Evolutionary conservation across 1,140 invertebrate genomes (phyloP), one percentile per base, ranked within the genome.

Genomic region (Drosophila micromelanica): DNA sequence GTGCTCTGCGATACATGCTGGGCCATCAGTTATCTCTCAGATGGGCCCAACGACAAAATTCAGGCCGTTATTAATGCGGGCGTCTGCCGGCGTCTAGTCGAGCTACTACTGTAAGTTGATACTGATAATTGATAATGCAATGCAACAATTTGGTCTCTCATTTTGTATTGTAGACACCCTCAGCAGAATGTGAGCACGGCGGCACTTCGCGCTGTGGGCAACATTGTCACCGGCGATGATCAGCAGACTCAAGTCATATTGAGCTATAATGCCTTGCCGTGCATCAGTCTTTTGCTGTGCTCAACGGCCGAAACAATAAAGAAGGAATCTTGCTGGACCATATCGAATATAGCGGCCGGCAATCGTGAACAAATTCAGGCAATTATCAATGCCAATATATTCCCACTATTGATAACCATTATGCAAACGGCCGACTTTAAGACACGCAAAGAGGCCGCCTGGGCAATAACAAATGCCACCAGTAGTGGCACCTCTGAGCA

Each of bases 251-350:
- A 99, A 94, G 95, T 98, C 17, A 95, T 98, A 59, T 93, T 99
- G 48, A 98, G 98, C 93, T 98, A 97, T 92, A 95, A 95, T 64
- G 98, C 97, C 35, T 93, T 99, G 65, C 96, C 96, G 0, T 98
- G 96, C 92, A 93, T 99, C 45, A 93, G 96, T 59, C 95, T 97
- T 90, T 93, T 99, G 30, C 93, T 99, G 46, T 94, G 94, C 46
- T 96, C 96, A 7, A 90, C 94, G 38, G 97, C 97, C 81, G 98
- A 99, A 93, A 95, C 95, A 23, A 96, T 99, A 48, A 94, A 96
- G 55, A 99, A 99, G 93, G 98, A 99, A 93, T 97, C 98, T 5
- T 99, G 98, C 91, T 99, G 98, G 98, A 99, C 98, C 45, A 96
- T 99, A 73, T 99, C 98, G 40, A 99, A 99, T 93, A 99, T 99